Evolutionary conservation across 2,888 invertebrate species (phyloP), one percentile per base, ranked within the genome.

Genomic region (Harpagoxenus sublaevis): DNA sequence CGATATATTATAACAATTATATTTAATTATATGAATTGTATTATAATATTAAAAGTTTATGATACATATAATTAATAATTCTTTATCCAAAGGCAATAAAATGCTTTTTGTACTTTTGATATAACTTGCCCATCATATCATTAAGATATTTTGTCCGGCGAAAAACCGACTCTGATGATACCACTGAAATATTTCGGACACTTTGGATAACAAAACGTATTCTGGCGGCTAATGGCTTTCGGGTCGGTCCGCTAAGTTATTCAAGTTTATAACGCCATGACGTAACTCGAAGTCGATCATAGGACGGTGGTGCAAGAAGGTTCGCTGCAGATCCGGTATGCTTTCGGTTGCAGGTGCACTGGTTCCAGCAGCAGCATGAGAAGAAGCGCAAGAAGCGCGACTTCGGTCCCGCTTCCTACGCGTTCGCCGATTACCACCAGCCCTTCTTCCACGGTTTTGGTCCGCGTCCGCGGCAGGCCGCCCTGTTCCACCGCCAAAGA

Each of bases 291-390:
- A 79, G 73, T 79, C 74, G 73, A 62, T 83, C 60, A 66, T 68
- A 48, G 48, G 23, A 15, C 63, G 23, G 23, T 6, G 15, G 15
- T 1, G 35, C 83, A 75, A 68, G 66, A 66, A 77, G 15, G 5
- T 48, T 42, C n/a, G 28, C 48, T 77, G 66, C 45, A 48, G 31
- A 48, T 28, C 28, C 39, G 62, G 39, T 45, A 55, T 60, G 83
- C 65, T 55, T 82, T 53, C 53, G 51, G 84, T 84, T 82, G n/a
- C 95, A 98, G 98, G 97, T 98, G 48, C 96, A 96, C 94, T 99
- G 99, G 99, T 97, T 98, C 92, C 98, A 99, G 95, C 99, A 99
- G 94, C 99, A 99, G 95, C 97, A 97, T 89, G 98, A 98, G 94
- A 98, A 97, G 95, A 96, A 96, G 85, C 97, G 99, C 87, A 97